These are phyloP conservation scores for Catostylus mosaicus DNA, from an alignment of 30 jellyfish, hydroid and myxozoan genomes.

Conservation along the genomic window DNA sequence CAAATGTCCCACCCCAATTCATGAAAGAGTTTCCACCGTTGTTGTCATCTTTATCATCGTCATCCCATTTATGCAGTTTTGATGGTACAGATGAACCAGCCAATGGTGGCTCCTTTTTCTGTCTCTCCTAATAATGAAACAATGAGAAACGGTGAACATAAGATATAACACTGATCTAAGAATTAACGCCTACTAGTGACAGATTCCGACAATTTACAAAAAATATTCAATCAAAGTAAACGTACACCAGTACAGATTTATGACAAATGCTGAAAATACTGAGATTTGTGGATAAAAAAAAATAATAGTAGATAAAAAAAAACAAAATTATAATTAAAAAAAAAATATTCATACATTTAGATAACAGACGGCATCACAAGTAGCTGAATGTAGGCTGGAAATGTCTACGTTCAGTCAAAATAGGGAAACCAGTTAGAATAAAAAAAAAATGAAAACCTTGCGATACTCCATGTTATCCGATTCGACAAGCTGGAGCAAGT, in stretches of 20 bases:
- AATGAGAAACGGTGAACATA: background rate
- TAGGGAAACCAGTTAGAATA: background rate
- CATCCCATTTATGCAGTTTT: conserved; percentile 43
- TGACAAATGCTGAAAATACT: background rate
- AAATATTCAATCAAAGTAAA: no score
- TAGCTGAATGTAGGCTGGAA: background rate
- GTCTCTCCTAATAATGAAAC: conserved; percentile 9
- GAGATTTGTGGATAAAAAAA: background rate
- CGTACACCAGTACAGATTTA: no score
- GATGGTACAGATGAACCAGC: conserved; percentile 7
- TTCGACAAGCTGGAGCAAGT: conserved; percentile 21
- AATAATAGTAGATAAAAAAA: background rate
- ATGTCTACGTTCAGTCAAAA: background rate
- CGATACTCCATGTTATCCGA: conserved; percentile 38
- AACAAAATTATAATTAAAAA: no score
- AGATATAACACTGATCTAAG: no score
- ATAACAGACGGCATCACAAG: background rate
- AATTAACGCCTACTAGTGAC: no score
- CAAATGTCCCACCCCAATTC: conserved; percentile 50
- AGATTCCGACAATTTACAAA: no score
- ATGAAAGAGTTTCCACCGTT: conserved; percentile 53
- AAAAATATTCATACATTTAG: background rate
- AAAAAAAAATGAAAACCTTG: background rate
- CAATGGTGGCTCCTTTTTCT: conserved; percentile 12
- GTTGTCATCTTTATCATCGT: conserved; percentile 37